phyloP scores from a whole-genome alignment of 2,888 invertebrate genomes.

The Atethmia centrago region DNA sequence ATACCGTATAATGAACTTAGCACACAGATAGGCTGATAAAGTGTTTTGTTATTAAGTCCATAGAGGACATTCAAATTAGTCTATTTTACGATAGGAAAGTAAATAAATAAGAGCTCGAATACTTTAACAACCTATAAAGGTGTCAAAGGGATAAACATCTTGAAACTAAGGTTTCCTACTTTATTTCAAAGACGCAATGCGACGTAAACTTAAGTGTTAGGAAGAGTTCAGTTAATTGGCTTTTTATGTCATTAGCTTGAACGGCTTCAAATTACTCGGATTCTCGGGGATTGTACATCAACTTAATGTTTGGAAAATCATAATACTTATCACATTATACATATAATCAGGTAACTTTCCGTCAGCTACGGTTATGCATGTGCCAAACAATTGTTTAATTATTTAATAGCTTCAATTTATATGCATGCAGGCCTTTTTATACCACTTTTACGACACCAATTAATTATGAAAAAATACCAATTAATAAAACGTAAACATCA shows the following conservation, averaged over 20 bases:
- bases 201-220: constrained; percentile 31
- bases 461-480: background rate
- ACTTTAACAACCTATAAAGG: constrained; percentile 10
- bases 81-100: background rate
- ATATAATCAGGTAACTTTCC: no score
- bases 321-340: no score
- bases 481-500: background rate
- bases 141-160: constrained; percentile 22
- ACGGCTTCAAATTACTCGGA: constrained; percentile 43
- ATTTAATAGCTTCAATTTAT: constrained; percentile 16
- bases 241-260: constrained; percentile 37
- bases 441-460: constrained; percentile 1
- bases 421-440: background rate
- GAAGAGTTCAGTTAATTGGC: constrained; percentile 40
- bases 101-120: background rate
- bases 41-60: background rate
- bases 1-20: background rate
- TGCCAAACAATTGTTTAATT: constrained; percentile 3
- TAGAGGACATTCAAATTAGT: background rate
- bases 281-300: constrained; percentile 4
- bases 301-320: background rate
- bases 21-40: background rate
- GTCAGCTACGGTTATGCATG: background rate
- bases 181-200: constrained; percentile 35
- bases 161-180: constrained; percentile 37